Percentiles rank a stretch among this genome's conserved stretches.
phyloP scores from a whole-genome alignment of 1,140 invertebrate species.

The Epicauta chinensis region DNA sequence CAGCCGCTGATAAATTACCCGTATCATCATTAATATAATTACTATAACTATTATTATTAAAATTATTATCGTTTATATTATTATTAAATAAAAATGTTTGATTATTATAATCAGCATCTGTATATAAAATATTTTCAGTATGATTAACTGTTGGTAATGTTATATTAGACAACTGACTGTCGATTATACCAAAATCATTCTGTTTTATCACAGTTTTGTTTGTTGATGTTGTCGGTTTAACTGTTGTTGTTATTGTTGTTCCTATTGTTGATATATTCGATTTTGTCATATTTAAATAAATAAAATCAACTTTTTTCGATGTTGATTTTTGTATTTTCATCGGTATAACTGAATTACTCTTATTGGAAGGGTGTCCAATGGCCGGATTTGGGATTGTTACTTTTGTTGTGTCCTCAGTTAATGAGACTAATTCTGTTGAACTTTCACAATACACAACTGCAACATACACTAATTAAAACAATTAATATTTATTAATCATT shows the following conservation, averaged over 20 bases:
- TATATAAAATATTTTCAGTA: conserved; percentile 30
- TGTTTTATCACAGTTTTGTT: conserved; percentile 34
- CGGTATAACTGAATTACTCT: background rate
- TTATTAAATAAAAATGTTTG: no score
- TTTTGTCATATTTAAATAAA: conserved; percentile 7
- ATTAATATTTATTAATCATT: conserved; percentile 21
- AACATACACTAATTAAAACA: conserved; percentile 31
- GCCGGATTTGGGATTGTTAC: conserved; percentile 11
- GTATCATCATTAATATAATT: conserved; percentile 15
- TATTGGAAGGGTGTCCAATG: conserved; percentile 12
- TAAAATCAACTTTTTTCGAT: conserved; percentile 14
- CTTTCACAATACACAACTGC: conserved; percentile 5
- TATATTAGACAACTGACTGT: conserved; percentile 20
- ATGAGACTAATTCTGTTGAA: conserved; percentile 3
- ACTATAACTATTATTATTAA: conserved; percentile 26
- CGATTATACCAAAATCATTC: conserved; percentile 16
- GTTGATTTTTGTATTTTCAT: conserved; percentile 16
- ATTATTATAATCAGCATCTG: conserved; percentile 5
- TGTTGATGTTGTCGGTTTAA: conserved; percentile 9
- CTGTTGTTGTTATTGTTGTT: conserved; percentile 5
- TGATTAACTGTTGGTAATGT: conserved; percentile 27
- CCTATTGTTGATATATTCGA: conserved; percentile 13
- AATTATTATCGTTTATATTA: conserved; percentile 14
- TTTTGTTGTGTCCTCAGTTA: background rate
- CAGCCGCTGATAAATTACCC: conserved; percentile 53